These are phyloP conservation scores for Nautilus pompilius DNA, from an alignment of 1,140 invertebrate species.

Conservation along the genomic window DNA sequence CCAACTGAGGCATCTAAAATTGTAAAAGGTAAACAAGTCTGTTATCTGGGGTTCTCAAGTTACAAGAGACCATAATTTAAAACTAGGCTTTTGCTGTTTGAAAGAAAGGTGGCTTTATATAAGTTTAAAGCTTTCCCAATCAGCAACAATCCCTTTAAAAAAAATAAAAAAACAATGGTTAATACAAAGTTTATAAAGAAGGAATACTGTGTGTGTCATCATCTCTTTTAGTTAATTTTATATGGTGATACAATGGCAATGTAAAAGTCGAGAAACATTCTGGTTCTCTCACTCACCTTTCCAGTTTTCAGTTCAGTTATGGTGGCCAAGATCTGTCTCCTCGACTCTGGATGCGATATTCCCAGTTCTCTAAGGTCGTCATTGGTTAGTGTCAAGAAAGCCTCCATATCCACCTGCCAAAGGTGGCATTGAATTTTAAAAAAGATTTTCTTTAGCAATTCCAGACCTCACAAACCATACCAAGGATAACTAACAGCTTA, in stretches of 20 bases:
- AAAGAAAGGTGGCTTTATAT: not conserved
- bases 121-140: not conserved
- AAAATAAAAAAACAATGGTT: not conserved
- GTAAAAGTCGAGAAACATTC: not conserved
- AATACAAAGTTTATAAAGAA: not conserved
- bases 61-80: too few species aligned
- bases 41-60: too few species aligned
- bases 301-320: constrained; percentile 50
- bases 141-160: not conserved
- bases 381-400: constrained; percentile 52
- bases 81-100: too few species aligned
- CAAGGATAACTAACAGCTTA: too few species aligned
- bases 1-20: too few species aligned
- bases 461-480: too few species aligned
- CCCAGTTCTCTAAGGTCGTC: constrained; percentile 51
- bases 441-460: too few species aligned
- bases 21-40: too few species aligned
- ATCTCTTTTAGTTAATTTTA: not conserved
- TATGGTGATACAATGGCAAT: not conserved
- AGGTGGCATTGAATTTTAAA: not conserved
- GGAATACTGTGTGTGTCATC: not conserved
- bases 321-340: constrained; percentile 49
- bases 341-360: constrained; percentile 45
- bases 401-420: constrained; percentile 54
- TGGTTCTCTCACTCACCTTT: constrained; percentile 33